These are phyloP conservation scores for Drosophila saltans DNA, from an alignment of 1,140 invertebrate species.

Conservation along the genomic window DNA sequence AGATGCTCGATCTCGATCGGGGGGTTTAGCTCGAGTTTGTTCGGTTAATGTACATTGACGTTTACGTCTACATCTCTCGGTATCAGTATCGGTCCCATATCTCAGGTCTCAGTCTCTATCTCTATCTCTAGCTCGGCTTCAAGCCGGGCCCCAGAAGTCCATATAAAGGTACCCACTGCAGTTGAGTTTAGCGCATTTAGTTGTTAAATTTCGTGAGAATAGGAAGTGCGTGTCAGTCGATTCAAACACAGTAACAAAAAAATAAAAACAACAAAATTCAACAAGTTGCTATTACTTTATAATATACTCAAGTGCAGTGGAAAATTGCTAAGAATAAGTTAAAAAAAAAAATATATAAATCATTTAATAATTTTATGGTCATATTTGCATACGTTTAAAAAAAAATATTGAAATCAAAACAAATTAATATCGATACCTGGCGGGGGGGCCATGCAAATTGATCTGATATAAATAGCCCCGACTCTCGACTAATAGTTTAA, in stretches of 20 bases:
- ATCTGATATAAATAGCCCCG: conserved; percentile 35
- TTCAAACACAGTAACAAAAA: conserved; percentile 42
- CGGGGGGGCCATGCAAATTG: conserved; percentile 41
- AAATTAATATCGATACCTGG: conserved; percentile 27
- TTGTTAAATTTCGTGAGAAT: conserved; percentile 80
- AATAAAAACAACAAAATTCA: conserved; percentile 11
- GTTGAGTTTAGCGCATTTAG: conserved; percentile 69
- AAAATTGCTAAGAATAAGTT: not conserved
- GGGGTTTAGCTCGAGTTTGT: conserved; percentile 17
- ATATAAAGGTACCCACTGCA: conserved; percentile 75
- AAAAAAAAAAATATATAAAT: not conserved
- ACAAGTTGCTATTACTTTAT: not conserved
- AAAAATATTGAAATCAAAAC: conserved; percentile 27
- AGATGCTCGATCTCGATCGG: conserved; percentile 53
- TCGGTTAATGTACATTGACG: conserved; percentile 36
- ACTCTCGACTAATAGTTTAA: conserved; percentile 44
- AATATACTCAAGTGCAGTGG: not conserved
- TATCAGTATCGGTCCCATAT: conserved; percentile 17
- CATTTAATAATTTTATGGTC: not conserved
- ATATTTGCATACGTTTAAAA: conserved; percentile 9
- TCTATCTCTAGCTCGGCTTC: conserved; percentile 31
- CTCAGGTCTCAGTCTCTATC: conserved; percentile 21
- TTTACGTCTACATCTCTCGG: conserved; percentile 34
- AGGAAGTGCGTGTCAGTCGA: conserved; percentile 78
- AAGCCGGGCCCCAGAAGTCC: conserved; percentile 68